Evolutionary conservation across 2,797 vertebrate genomes (phyloP).

Genomic region (Octomys mimax): DNA sequence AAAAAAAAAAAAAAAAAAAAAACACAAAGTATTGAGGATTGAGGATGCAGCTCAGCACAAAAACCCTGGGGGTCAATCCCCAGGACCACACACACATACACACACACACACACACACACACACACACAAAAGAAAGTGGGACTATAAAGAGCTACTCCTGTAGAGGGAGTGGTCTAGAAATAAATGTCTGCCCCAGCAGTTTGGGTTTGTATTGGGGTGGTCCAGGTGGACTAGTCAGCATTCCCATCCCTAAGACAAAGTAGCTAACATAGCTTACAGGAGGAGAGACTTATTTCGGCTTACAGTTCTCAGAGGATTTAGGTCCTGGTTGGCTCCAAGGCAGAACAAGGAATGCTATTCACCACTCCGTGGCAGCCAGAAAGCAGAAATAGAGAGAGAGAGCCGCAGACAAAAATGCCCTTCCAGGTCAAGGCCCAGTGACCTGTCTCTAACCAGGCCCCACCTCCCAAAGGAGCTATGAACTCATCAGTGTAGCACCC

Average conservation of each 20-base stretch:
- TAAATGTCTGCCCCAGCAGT: neutral
- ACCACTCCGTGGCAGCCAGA: neutral
- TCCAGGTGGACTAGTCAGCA: neutral
- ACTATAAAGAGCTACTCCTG: neutral
- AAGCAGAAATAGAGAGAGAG: neutral
- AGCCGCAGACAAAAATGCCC: neutral
- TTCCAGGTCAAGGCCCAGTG: neutral
- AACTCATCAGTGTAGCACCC: neutral
- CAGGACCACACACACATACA: neutral
- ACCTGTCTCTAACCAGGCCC: neutral
- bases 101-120: too few relatives aligned
- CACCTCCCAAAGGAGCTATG: neutral
- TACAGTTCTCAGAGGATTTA: neutral
- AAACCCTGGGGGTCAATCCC: neutral
- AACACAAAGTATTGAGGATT: neutral
- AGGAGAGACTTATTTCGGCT: neutral
- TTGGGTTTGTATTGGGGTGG: neutral
- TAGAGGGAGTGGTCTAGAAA: neutral
- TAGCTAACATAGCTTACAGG: neutral
- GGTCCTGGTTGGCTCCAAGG: neutral
- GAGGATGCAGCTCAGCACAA: neutral
- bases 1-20: too few relatives aligned
- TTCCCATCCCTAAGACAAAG: neutral
- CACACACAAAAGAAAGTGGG: too few relatives aligned
- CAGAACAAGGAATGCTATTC: neutral